Conservation (phyloP, 2,113 vertebrate species). For the Brachypodius melanocephalos region DNA sequence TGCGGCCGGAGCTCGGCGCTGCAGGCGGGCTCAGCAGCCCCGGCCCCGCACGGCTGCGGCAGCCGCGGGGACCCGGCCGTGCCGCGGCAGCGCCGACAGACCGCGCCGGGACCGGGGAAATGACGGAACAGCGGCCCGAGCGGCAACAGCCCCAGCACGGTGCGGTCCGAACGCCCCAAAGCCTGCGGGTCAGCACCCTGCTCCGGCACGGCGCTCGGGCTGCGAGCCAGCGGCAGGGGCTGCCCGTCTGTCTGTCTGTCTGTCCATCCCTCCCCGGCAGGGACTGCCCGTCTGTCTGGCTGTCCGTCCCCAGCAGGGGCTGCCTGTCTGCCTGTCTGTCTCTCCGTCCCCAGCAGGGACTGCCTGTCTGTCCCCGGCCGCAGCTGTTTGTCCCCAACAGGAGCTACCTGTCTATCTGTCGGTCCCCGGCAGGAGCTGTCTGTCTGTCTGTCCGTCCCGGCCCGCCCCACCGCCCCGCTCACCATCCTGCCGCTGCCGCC, state of each 20-base stretch:
- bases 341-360: background rate
- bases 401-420: background rate
- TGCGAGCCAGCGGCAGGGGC: background rate
- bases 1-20: background rate
- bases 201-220: background rate
- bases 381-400: background rate
- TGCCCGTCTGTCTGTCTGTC: background rate
- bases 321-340: background rate
- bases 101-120: background rate
- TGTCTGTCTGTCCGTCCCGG: too few species aligned
- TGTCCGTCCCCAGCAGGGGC: background rate
- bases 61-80: background rate
- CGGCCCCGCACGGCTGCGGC: background rate
- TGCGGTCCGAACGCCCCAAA: fast-evolving
- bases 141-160: fast-evolving
- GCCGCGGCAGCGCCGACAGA: fast-evolving
- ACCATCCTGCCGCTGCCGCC: background rate
- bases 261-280: background rate
- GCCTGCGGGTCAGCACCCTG: background rate
- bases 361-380: background rate
- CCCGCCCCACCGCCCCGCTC: background rate
- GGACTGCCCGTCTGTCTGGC: too few species aligned
- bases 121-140: fast-evolving
- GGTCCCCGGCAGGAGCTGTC: background rate
- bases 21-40: background rate